Conservation (phyloP, 2,888 invertebrate species). For the Acronicta leporina region DNA sequence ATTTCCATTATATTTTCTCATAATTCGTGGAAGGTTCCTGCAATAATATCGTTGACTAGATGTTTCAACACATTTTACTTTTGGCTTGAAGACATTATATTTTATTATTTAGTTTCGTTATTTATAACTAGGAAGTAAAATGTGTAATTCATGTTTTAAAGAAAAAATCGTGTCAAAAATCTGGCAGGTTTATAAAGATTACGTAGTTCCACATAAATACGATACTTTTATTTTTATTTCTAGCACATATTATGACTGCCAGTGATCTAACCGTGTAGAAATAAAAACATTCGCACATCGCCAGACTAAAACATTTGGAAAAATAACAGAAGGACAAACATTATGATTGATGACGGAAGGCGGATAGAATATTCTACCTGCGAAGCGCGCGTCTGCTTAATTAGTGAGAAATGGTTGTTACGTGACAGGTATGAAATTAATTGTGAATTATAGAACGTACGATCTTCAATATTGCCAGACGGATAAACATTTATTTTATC, state of each 20-base stretch:
- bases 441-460: conserved; percentile 22
- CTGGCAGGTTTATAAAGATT: conserved; percentile 8
- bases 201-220: conserved; percentile 3
- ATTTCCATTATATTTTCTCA: not conserved
- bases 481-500: no score
- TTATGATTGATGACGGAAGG: conserved; percentile 15
- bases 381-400: conserved; percentile 9
- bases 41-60: no score
- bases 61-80: no score
- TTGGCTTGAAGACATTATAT: no score
- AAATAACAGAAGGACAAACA: conserved; percentile 21
- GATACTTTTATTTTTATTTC: conserved; percentile 10
- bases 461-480: not conserved
- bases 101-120: no score
- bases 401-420: conserved; percentile 22
- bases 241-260: conserved; percentile 1
- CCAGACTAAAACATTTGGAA: conserved; percentile 27
- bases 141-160: no score
- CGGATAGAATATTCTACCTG: conserved; percentile 2
- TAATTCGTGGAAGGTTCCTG: no score
- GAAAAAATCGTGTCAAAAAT: no score
- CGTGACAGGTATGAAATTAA: conserved; percentile 28
- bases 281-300: conserved; percentile 12
- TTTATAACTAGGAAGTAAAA: no score
- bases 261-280: conserved; percentile 17